Evolutionary conservation across 2,113 vertebrate species (phyloP).

Genomic region (Riparia riparia): DNA sequence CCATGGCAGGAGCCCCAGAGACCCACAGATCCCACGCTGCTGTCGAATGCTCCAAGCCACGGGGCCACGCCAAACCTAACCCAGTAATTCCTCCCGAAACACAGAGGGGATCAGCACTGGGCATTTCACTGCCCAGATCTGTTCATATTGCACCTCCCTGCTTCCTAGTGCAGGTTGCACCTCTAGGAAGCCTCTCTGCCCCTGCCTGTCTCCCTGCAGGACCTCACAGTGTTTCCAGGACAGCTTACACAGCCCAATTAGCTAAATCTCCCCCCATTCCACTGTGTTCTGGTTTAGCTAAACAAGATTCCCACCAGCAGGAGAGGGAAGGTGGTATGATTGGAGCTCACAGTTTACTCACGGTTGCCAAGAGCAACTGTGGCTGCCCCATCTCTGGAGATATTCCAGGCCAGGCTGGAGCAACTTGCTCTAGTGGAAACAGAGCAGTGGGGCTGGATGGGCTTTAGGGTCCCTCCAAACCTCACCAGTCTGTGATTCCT

Average conservation of each 20-base stretch:
- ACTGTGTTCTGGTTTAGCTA: background rate
- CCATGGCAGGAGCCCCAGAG: background rate
- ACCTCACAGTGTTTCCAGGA: background rate
- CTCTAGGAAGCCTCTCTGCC: background rate
- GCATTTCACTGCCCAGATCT: background rate
- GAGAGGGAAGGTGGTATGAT: background rate
- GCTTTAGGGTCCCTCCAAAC: background rate
- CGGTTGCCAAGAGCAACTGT: background rate
- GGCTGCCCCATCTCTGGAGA: background rate
- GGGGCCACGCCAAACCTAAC: background rate
- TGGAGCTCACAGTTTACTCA: background rate
- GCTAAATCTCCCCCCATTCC: background rate
- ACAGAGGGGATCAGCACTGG: background rate
- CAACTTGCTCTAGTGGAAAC: background rate
- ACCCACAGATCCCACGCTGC: background rate
- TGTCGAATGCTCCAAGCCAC: background rate
- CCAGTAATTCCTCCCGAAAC: background rate
- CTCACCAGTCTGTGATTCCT: background rate
- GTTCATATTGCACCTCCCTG: background rate
- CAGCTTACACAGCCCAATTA: background rate
- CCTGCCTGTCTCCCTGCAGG: background rate
- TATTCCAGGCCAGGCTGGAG: background rate
- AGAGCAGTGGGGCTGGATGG: background rate
- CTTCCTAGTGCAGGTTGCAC: background rate
- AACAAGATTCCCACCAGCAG: background rate